Base-by-base conservation (phyloP, 1,140 invertebrate genomes). In the Penaeus chinensis region DNA sequence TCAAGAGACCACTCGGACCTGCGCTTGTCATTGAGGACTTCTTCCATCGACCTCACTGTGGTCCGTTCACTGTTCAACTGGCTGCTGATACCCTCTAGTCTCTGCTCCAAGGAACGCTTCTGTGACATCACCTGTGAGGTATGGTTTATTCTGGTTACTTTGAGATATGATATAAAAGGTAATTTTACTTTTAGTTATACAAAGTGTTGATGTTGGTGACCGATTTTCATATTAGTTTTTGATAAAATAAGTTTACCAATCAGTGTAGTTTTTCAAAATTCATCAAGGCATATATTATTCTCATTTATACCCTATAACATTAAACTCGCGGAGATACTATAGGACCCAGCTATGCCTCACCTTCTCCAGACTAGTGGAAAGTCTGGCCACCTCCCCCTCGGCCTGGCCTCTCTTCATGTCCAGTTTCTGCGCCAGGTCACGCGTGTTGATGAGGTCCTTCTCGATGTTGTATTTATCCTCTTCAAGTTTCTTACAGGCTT, bases 381-480 rank as follows among this genome's bases (percentile, higher is more conserved):
- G 85, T 61, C 89, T 62, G 18, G 65, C 82, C 47, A 89, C 81
- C 63, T 89, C 89, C n/a, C 61, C 81, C 54, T 89, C 89, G 1
- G 82, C 81, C 63, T 89, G 84, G 32, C 76, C 81, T 62, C 85
- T 78, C 81, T 80, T 86, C 81, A 83, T 84, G 16, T 89, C 89
- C 16, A 89, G 84, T 74, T 87, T 85, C 42, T 89, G 80, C 13
- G 82, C 82, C 20, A 87, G 63, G 27, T 89, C 89, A 37, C 85
- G 66, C 10, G 85, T 74, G 47, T 78, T 84, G 37, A 89, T 74
- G 4, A 89, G 82, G 22, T 87, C 84, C 61, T 87, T 82, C 37
- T 89, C 89, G 37, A 83, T 83, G 42, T 89, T 62, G 62, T 84
- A 89, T 32, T 89, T 89, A 1, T 82, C 89, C 63, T 89, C 80